phyloP scores from a whole-genome alignment of 2,888 invertebrate genomes.

The Podabrus alpinus region DNA sequence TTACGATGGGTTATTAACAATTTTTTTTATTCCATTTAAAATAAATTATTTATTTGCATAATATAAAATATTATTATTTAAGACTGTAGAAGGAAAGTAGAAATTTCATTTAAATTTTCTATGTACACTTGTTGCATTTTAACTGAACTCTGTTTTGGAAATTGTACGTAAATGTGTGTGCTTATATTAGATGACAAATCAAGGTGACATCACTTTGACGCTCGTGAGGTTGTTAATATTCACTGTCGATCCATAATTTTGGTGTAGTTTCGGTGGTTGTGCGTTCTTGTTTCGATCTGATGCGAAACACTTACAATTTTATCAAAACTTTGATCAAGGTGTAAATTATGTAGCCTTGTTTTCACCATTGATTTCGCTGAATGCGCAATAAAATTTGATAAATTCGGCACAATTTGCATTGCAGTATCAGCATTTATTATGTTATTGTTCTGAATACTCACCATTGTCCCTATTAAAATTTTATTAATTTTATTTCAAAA shows the following conservation, averaged over 20 bases:
- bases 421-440: background rate
- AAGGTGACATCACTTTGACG: background rate
- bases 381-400: background rate
- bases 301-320: no score
- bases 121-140: background rate
- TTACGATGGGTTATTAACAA: background rate
- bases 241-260: background rate
- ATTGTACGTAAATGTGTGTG: background rate
- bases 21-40: background rate
- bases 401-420: background rate
- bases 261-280: background rate
- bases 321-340: background rate
- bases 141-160: background rate
- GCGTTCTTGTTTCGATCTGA: background rate
- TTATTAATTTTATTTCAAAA: background rate
- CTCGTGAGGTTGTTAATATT: background rate
- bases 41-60: background rate
- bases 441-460: background rate
- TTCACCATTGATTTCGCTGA: background rate
- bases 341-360: background rate
- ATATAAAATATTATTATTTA: background rate
- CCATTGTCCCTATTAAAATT: background rate
- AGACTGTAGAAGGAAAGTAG: background rate
- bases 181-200: background rate
- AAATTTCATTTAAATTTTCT: background rate